Conservation (phyloP, 2,797 vertebrate genomes). For the Chiroxiphia lanceolata region DNA sequence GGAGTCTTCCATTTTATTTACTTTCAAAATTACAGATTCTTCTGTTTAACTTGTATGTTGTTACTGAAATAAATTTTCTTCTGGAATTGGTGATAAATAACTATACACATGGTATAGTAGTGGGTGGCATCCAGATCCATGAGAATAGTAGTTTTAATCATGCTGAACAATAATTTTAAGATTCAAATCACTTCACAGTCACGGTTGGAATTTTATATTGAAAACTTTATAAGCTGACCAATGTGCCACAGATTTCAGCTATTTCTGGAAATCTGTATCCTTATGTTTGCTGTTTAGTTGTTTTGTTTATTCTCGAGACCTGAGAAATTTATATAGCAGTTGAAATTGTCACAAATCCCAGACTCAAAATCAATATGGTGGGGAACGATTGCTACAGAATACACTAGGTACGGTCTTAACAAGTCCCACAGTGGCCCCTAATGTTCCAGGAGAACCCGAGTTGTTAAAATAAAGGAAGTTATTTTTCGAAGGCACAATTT, state of each 20-base stretch:
- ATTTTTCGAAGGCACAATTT: not conserved
- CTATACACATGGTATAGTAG: not conserved
- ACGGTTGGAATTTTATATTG: not conserved
- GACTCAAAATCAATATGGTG: conserved; percentile 9
- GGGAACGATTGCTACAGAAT: not conserved
- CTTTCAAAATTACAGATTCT: not conserved
- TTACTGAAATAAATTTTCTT: not conserved
- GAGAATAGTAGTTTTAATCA: not conserved
- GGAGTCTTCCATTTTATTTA: not conserved
- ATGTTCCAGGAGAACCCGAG: not conserved
- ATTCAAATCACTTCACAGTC: not conserved
- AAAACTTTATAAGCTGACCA: not conserved
- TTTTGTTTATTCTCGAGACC: not conserved
- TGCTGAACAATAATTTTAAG: not conserved
- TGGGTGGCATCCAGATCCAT: not conserved
- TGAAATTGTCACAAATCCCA: not conserved
- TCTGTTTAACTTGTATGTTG: not conserved
- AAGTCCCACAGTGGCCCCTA: conserved; percentile 43
- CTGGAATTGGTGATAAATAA: not conserved
- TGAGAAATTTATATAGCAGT: not conserved
- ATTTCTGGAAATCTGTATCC: not conserved
- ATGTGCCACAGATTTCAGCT: not conserved
- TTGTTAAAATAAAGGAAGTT: not conserved
- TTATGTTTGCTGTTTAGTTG: not conserved
- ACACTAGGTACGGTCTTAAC: not conserved